A percentile compares a stretch with the other conserved stretches of the same genome.
Evolutionary conservation across 2,888 invertebrate genomes (phyloP).

Genomic region (Calameuta idolon): DNA sequence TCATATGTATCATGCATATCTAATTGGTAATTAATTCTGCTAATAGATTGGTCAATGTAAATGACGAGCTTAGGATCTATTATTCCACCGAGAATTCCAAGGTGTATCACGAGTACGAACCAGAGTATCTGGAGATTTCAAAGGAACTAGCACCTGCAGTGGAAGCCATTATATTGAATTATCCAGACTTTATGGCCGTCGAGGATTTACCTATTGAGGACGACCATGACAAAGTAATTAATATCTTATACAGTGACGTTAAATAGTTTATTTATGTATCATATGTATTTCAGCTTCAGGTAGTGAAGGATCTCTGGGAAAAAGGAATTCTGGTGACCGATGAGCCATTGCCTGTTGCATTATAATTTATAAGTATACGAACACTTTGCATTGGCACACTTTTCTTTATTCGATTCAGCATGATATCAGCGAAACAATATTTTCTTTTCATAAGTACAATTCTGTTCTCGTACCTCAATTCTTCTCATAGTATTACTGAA

Average conservation of each 20-base stretch:
- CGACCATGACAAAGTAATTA: conserved; percentile 74
- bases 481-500: too few relatives aligned
- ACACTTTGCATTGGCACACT: too few relatives aligned
- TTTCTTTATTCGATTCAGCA: too few relatives aligned
- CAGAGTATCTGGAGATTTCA: conserved; percentile 81
- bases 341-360: conserved; percentile 68
- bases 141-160: conserved; percentile 77
- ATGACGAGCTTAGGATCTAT: conserved; percentile 76
- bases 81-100: conserved; percentile 87
- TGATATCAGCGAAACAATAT: too few relatives aligned
- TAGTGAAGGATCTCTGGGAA: conserved; percentile 85
- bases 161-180: conserved; percentile 77
- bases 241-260: conserved; percentile 12
- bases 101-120: conserved; percentile 86
- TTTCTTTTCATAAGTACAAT: too few relatives aligned
- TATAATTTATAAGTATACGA: too few relatives aligned
- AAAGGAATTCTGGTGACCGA: conserved; percentile 83
- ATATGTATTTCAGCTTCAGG: conserved; percentile 64
- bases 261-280: conserved; percentile 3
- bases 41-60: conserved; percentile 75
- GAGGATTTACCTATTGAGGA: conserved; percentile 77
- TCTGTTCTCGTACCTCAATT: too few relatives aligned
- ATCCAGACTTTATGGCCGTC: conserved; percentile 82
- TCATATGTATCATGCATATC: conserved; percentile 6
- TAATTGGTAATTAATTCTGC: conserved; percentile 15